Percentiles rank a stretch among this genome's conserved stretches.
Evolutionary conservation across 2,888 invertebrate genomes (phyloP).

Genomic region (Rhaphigaster nebulosa): DNA sequence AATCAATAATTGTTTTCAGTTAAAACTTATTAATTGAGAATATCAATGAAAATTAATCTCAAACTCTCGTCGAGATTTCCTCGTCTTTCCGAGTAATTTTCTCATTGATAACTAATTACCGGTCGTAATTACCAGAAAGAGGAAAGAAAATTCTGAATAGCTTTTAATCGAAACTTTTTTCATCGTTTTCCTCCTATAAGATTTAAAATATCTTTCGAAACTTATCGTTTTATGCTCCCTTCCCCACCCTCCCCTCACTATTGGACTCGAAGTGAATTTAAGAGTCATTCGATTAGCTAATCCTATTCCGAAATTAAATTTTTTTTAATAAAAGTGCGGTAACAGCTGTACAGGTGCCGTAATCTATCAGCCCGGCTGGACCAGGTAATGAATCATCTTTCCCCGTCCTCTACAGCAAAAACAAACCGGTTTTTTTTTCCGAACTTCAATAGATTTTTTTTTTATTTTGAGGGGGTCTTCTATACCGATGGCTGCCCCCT

Average conservation of each 20-base stretch:
- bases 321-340: slow-evolving; percentile 1
- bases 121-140: background rate
- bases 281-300: background rate
- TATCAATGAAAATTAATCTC: too few species aligned
- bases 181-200: background rate
- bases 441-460: slow-evolving; percentile 35
- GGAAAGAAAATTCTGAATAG: background rate
- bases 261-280: background rate
- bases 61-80: too few species aligned
- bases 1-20: too few species aligned
- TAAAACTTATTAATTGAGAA: too few species aligned
- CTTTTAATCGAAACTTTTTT: slow-evolving; percentile 15
- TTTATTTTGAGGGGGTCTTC: background rate
- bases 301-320: slow-evolving; percentile 9
- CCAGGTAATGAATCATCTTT: background rate
- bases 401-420: background rate
- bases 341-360: background rate
- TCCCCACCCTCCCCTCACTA: background rate
- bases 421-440: background rate
- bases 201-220: background rate
- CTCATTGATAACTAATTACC: background rate
- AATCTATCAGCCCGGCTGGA: background rate
- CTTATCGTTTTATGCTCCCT: background rate
- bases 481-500: background rate
- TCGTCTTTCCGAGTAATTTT: background rate